These are phyloP conservation scores for Ammodytes marinus DNA, from an alignment of 2,113 vertebrate genomes.

Conservation along the genomic window DNA sequence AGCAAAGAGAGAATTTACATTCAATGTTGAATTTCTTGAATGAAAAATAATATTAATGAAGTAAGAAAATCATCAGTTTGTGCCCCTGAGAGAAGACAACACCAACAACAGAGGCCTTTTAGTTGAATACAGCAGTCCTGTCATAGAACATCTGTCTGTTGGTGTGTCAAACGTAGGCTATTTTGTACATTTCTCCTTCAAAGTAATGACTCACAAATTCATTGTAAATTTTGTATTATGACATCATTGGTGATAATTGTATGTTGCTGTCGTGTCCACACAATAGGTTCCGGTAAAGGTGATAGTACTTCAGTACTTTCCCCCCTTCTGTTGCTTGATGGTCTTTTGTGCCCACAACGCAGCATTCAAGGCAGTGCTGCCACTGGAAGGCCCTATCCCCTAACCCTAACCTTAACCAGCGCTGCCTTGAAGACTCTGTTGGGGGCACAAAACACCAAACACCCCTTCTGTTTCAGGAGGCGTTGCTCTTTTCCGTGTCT, in stretches of 20 bases:
- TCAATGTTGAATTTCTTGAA: slow-evolving; percentile 44
- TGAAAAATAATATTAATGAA: slow-evolving; percentile 40
- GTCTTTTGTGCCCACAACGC: background rate
- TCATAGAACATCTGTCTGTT: slow-evolving; percentile 26
- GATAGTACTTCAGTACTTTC: background rate
- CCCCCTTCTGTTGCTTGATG: too few species aligned
- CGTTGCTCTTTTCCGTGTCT: background rate
- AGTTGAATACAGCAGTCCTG: slow-evolving; percentile 33
- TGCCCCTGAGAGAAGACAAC: slow-evolving; percentile 38
- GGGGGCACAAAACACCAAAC: too few species aligned
- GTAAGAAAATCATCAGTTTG: slow-evolving; percentile 33
- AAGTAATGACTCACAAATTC: slow-evolving; percentile 30
- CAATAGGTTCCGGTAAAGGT: background rate
- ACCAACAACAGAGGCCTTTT: slow-evolving; percentile 28
- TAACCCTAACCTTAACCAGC: too few species aligned
- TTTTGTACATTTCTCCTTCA: slow-evolving; percentile 7
- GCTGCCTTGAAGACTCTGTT: too few species aligned
- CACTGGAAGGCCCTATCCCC: too few species aligned
- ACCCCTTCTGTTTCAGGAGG: background rate
- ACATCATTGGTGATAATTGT: slow-evolving; percentile 26
- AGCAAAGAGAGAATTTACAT: slow-evolving; percentile 48
- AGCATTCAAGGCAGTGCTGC: too few species aligned
- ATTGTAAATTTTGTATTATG: slow-evolving; percentile 38
- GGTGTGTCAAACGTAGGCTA: slow-evolving; percentile 1
- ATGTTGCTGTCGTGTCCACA: slow-evolving; percentile 17